A percentile compares a stretch with the other conserved stretches of the same genome.
Evolutionary conservation across 2,113 vertebrate genomes (phyloP).

Genomic region (Eurystomus gularis): DNA sequence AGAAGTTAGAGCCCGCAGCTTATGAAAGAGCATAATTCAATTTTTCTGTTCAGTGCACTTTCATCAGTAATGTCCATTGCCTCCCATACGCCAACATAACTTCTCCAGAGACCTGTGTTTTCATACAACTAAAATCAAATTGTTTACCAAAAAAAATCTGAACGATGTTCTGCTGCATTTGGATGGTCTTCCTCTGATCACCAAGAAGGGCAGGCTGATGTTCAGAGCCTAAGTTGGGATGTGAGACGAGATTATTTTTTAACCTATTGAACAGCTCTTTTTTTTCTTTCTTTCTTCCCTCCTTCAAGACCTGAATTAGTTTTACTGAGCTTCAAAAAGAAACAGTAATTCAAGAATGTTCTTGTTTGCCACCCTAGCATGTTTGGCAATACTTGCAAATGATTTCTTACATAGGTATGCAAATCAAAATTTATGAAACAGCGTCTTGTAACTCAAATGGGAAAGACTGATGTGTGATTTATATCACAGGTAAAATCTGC

Average conservation of each 20-base stretch:
- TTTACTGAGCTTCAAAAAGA: neutral
- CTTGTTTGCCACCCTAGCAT: neutral
- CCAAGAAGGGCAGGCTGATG: neutral
- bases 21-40: neutral
- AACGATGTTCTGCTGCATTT: neutral
- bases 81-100: neutral
- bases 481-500: neutral
- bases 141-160: neutral
- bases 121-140: neutral
- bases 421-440: neutral
- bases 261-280: neutral
- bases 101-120: neutral
- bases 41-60: neutral
- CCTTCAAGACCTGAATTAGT: neutral
- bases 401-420: neutral
- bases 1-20: neutral
- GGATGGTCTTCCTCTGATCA: neutral
- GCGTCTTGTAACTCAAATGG: neutral
- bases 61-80: neutral
- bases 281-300: neutral
- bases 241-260: neutral
- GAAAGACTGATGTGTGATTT: neutral
- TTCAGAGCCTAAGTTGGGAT: rapidly evolving
- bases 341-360: neutral
- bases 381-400: neutral